These are phyloP conservation scores for Nothobranchius furzeri DNA, from an alignment of 2,113 vertebrate species.

Conservation along the genomic window DNA sequence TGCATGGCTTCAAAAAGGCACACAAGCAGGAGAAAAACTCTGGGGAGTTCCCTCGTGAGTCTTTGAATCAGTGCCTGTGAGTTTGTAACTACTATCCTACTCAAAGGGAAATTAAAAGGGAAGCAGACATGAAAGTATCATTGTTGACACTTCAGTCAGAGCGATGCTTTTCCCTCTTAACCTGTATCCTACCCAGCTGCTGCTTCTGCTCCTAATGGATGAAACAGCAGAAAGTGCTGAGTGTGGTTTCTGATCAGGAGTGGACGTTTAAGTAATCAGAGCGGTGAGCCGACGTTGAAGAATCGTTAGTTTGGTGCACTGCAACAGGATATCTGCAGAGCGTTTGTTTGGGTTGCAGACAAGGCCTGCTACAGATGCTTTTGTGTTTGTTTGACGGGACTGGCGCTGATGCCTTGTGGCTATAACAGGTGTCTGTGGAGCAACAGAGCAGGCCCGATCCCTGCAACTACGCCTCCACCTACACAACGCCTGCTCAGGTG, in stretches of 20 bases:
- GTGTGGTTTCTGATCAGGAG: conserved; percentile 61
- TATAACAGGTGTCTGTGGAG: conserved; percentile 56
- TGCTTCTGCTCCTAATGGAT: conserved; percentile 9
- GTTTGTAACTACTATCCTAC: conserved; percentile 35
- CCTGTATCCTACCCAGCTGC: conserved; percentile 37
- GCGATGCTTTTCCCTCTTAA: conserved; percentile 32
- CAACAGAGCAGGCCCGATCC: conserved; percentile 25
- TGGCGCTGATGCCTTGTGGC: conserved; percentile 46
- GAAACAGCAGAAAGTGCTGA: conserved; percentile 39
- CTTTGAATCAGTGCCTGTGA: conserved; percentile 38
- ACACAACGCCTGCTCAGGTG: neutral
- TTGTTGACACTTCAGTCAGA: conserved; percentile 53
- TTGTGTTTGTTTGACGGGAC: conserved; percentile 7
- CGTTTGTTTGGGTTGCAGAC: conserved; percentile 18
- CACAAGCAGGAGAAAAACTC: conserved; percentile 20
- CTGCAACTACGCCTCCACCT: conserved; percentile 42
- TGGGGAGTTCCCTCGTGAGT: conserved; percentile 11
- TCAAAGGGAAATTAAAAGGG: conserved; percentile 39
- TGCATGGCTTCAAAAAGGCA: conserved; percentile 19
- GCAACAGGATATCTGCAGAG: conserved; percentile 44
- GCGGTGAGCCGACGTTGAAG: conserved; percentile 38
- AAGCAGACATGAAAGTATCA: conserved; percentile 43
- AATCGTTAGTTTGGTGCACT: conserved; percentile 53
- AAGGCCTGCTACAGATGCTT: neutral
- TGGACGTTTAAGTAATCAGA: conserved; percentile 60